A percentile compares a stretch with the other conserved stretches of the same genome.
Conservation (phyloP, 53 echinoderm and acorn worm species). For the Apostichopus leukothele region DNA sequence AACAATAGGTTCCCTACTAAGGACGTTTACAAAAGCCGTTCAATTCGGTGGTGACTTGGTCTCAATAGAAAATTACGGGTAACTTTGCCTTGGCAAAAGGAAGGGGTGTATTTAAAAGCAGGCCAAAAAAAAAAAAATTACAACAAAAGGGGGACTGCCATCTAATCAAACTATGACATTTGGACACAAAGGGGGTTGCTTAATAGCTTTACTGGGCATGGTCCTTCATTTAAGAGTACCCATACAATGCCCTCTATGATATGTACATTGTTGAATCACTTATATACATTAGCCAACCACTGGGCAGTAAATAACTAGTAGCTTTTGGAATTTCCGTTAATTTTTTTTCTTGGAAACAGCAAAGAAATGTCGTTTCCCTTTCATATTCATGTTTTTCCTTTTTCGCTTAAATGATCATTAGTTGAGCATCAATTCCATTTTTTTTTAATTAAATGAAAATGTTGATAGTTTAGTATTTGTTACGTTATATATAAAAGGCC, state of each 20-base stretch:
- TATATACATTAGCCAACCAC: neutral
- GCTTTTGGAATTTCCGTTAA: no score
- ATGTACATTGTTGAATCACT: neutral
- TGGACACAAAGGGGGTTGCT: slow-evolving; percentile 5
- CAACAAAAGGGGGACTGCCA: neutral
- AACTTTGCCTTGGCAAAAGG: slow-evolving; percentile 15
- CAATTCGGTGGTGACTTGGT: neutral
- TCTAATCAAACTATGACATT: slow-evolving; percentile 34
- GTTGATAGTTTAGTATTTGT: no score
- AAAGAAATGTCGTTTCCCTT: no score
- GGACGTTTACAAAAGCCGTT: slow-evolving; percentile 10
- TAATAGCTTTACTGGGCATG: no score
- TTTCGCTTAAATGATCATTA: no score
- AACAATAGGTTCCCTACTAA: neutral
- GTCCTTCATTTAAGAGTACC: neutral
- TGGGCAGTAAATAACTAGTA: no score
- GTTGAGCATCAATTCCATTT: no score
- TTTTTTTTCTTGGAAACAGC: no score
- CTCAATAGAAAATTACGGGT: neutral
- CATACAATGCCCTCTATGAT: no score
- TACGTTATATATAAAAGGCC: no score
- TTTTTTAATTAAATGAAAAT: no score
- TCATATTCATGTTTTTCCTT: no score
- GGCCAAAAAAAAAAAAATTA: neutral
- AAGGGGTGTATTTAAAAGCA: slow-evolving; percentile 13